These are phyloP conservation scores for Tachina grossa DNA, from an alignment of 2,888 invertebrate species.

Conservation along the genomic window DNA sequence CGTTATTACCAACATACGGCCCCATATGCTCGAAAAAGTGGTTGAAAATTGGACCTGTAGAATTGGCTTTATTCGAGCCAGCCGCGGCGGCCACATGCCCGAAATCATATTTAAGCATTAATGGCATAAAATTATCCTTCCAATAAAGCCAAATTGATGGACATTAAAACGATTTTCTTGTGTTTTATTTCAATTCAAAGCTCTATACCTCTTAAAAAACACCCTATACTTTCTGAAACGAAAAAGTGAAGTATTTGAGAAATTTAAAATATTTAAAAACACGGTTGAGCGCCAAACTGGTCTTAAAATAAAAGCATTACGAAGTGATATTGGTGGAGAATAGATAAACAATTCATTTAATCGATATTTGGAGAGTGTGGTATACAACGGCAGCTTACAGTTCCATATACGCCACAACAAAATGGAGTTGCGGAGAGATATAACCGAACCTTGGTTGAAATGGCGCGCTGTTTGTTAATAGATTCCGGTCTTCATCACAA, in stretches of 20 bases:
- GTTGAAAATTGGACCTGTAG: no score
- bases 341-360: conserved; percentile 44
- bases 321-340: conserved; percentile 56
- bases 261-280: conserved; percentile 53
- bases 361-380: conserved; percentile 56
- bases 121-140: no score
- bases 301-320: conserved; percentile 38
- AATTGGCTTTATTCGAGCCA: no score
- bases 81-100: no score
- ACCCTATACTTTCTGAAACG: conserved; percentile 43
- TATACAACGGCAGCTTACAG: conserved; percentile 67
- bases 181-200: no score
- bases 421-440: conserved; percentile 71
- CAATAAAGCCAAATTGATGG: no score
- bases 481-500: conserved; percentile 72
- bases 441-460: conserved; percentile 73
- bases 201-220: no score
- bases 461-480: conserved; percentile 75
- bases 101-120: no score
- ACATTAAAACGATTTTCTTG: no score
- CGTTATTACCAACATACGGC: no score
- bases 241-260: conserved; percentile 50
- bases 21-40: no score
- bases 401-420: conserved; percentile 72
- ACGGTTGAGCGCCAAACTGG: conserved; percentile 51